phyloP scores from a whole-genome alignment of 1,140 invertebrate genomes.

The Zaprionus vittiger region DNA sequence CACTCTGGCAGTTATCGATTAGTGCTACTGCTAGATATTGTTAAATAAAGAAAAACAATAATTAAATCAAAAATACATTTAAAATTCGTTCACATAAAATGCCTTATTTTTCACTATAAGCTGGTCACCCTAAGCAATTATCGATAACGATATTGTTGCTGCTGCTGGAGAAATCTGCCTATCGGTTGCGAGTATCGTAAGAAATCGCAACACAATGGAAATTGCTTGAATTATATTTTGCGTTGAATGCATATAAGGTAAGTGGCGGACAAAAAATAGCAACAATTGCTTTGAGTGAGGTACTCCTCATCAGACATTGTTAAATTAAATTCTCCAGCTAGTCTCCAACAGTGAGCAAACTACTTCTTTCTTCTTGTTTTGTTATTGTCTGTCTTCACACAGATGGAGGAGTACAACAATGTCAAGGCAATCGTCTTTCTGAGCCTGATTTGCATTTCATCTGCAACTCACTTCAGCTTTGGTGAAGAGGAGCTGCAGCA shows the following conservation, averaged over 20 bases:
- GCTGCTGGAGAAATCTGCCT: background rate
- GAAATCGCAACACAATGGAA: slow-evolving; percentile 20
- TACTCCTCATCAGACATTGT: background rate
- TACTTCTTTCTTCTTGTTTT: background rate
- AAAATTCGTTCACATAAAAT: no score
- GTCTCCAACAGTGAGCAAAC: background rate
- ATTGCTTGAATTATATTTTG: slow-evolving; percentile 15
- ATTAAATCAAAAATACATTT: no score
- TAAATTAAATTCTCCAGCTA: background rate
- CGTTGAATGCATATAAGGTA: slow-evolving; percentile 41
- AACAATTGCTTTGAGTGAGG: background rate
- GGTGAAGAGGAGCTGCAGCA: slow-evolving; percentile 24
- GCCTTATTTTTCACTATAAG: background rate
- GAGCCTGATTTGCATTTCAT: slow-evolving; percentile 46
- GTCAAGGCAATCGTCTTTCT: slow-evolving; percentile 40
- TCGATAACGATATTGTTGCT: slow-evolving; percentile 7
- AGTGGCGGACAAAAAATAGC: slow-evolving; percentile 4
- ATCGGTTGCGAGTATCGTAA: background rate
- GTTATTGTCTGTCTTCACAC: slow-evolving; percentile 29
- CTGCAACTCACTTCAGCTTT: slow-evolving; percentile 17
- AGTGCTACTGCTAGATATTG: background rate
- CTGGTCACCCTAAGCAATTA: slow-evolving; percentile 3
- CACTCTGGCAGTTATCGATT: background rate
- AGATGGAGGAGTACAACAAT: slow-evolving; percentile 26
- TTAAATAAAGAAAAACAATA: no score